Conservation (phyloP, 2,888 invertebrate species). For the Notodonta ziczac region DNA sequence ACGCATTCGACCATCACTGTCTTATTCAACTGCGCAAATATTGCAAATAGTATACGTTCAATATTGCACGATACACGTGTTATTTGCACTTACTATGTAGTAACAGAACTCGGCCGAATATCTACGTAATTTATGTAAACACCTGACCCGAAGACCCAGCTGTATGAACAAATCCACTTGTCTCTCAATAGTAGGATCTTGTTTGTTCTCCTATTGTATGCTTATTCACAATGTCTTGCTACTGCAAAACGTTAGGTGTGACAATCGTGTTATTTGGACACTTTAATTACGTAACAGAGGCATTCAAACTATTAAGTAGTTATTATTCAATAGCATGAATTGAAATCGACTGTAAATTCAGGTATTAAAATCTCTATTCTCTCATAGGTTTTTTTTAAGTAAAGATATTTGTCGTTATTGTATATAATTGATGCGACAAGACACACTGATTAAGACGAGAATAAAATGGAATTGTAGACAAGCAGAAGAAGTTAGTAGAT, state of each 20-base stretch:
- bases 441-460: too few relatives aligned
- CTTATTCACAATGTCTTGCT: slow-evolving; percentile 20
- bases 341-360: too few relatives aligned
- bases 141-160: slow-evolving; percentile 44
- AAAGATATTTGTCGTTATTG: too few relatives aligned
- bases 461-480: too few relatives aligned
- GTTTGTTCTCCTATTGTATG: slow-evolving; percentile 7
- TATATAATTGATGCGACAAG: too few relatives aligned
- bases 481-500: too few relatives aligned
- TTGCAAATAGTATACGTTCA: slow-evolving; percentile 19
- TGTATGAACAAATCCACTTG: slow-evolving; percentile 21
- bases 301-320: background rate
- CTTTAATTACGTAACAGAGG: slow-evolving; percentile 17
- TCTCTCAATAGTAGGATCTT: slow-evolving; percentile 1
- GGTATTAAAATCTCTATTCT: too few relatives aligned
- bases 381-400: too few relatives aligned
- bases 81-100: slow-evolving; percentile 13
- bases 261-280: slow-evolving; percentile 15
- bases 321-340: background rate
- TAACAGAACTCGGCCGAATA: slow-evolving; percentile 19
- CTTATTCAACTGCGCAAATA: slow-evolving; percentile 12
- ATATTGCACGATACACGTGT: slow-evolving; percentile 14
- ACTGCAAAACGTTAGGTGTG: slow-evolving; percentile 19
- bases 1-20: background rate
- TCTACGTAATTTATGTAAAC: slow-evolving; percentile 32